Conservation (phyloP, 2,113 vertebrate genomes). For the Toxotes jaculatrix region DNA sequence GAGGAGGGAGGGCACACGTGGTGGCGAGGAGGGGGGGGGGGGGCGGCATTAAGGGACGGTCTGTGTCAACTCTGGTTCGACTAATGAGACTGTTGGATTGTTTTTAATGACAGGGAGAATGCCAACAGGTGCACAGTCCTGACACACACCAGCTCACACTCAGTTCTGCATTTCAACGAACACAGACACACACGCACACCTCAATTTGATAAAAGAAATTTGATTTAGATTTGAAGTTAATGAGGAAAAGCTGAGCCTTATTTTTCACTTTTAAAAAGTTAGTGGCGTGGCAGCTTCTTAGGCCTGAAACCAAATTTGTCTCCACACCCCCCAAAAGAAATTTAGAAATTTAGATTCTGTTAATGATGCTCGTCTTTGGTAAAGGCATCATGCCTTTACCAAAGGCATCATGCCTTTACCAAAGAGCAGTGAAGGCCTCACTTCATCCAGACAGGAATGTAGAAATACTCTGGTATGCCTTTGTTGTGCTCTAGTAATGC, state of each 20-base stretch:
- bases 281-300: background rate
- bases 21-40: background rate
- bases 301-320: background rate
- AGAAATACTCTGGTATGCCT: background rate
- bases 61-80: constrained; percentile 78
- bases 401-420: background rate
- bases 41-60: constrained; percentile 76
- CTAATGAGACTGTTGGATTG: constrained; percentile 80
- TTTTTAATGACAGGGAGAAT: constrained; percentile 81
- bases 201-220: constrained; percentile 76
- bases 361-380: background rate
- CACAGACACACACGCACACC: constrained; percentile 49
- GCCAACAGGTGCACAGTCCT: constrained; percentile 80
- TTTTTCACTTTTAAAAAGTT: constrained; percentile 65
- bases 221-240: constrained; percentile 74
- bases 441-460: background rate
- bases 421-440: background rate
- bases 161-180: constrained; percentile 13
- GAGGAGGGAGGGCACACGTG: constrained; percentile 33
- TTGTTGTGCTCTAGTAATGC: background rate
- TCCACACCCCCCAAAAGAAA: background rate
- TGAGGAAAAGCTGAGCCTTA: constrained; percentile 62
- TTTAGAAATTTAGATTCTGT: background rate
- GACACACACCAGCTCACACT: constrained; percentile 51
- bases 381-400: background rate